Evolutionary conservation across 2,113 vertebrate species (phyloP).

Genomic region (Pantherophis guttatus): DNA sequence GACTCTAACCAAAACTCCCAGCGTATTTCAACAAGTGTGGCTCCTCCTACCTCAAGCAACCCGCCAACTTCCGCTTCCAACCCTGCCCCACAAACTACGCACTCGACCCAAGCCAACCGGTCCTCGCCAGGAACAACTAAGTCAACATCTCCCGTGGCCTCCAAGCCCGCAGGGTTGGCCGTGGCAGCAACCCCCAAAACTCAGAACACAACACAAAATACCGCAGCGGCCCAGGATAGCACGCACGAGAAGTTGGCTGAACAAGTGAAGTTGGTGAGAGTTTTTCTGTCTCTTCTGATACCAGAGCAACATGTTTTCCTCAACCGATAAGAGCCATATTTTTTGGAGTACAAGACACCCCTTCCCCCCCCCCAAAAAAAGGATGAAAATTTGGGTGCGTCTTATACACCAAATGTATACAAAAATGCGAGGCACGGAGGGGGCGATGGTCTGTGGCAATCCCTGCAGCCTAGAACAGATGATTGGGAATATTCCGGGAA

Average conservation of each 20-base stretch:
- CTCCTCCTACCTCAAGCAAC: conserved; percentile 72
- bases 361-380: no score
- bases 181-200: conserved; percentile 77
- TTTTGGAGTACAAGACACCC: no score
- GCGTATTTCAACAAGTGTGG: conserved; percentile 74
- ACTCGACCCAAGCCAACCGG: conserved; percentile 74
- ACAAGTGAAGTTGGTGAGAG: conserved; percentile 88
- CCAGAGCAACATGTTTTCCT: not conserved
- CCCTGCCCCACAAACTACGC: conserved; percentile 68
- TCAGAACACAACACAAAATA: conserved; percentile 77
- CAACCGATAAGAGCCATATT: not conserved
- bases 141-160: conserved; percentile 75
- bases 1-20: conserved; percentile 80
- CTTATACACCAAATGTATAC: no score
- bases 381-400: no score
- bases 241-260: conserved; percentile 91
- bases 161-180: conserved; percentile 82
- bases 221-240: conserved; percentile 73
- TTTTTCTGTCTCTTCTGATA: not conserved
- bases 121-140: conserved; percentile 73
- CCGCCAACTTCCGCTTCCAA: conserved; percentile 68
- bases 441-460: no score
- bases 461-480: no score
- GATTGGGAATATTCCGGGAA: no score
- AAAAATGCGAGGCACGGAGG: no score